A percentile compares a stretch with the other conserved stretches of the same genome.
These are phyloP conservation scores for Rhinichthys osculus DNA, from an alignment of 2,797 vertebrate genomes.

Conservation along the genomic window DNA sequence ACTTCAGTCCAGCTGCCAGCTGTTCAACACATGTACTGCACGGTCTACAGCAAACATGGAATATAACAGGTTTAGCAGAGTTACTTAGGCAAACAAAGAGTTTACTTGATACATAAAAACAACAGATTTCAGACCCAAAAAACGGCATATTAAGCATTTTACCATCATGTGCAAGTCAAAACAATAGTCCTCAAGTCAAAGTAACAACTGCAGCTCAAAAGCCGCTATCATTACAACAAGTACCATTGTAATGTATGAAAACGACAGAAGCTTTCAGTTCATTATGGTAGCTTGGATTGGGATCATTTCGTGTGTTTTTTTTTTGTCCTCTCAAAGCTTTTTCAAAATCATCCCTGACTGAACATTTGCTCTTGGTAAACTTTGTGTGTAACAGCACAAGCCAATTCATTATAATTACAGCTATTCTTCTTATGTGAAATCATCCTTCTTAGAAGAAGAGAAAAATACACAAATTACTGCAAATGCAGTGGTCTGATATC, in stretches of 20 bases:
- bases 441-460: conserved; percentile 1
- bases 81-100: not conserved
- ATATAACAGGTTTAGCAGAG: not conserved
- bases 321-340: not conserved
- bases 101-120: not conserved
- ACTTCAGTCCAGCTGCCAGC: conserved; percentile 16
- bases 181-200: not conserved
- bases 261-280: not conserved
- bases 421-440: conserved; percentile 18
- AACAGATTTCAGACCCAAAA: not conserved
- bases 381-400: not conserved
- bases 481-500: conserved; percentile 23
- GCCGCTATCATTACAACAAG: not conserved
- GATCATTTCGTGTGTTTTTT: not conserved
- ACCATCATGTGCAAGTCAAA: not conserved
- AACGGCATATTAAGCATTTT: not conserved
- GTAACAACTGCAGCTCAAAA: conserved; percentile 4
- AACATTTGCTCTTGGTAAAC: not conserved
- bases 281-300: not conserved
- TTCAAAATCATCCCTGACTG: not conserved
- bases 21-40: conserved; percentile 21
- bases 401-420: conserved; percentile 18
- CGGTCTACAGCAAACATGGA: not conserved
- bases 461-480: conserved; percentile 25
- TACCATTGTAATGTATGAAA: not conserved